phyloP scores from a whole-genome alignment of 2,113 vertebrate species.

The Melanerpes formicivorus region DNA sequence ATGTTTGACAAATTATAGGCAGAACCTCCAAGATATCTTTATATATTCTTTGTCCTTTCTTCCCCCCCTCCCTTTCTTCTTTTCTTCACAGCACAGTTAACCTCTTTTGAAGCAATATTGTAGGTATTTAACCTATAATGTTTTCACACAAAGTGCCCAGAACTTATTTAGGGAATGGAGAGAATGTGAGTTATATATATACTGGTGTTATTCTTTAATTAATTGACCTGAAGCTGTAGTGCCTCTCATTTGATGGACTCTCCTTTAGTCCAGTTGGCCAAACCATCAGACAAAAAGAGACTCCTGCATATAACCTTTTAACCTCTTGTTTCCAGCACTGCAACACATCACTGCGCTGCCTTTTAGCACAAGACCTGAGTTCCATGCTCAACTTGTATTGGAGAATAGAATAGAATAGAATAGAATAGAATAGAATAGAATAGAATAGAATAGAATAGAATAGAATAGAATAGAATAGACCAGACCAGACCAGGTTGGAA shows the following conservation, averaged over 20 bases:
- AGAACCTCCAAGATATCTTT: background rate
- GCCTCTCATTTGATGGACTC: background rate
- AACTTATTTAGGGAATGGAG: background rate
- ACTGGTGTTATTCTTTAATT: background rate
- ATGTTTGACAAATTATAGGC: background rate
- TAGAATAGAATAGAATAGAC: too few relatives aligned
- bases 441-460: background rate
- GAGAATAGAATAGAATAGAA: background rate
- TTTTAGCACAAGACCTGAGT: constrained; percentile 33
- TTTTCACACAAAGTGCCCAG: background rate
- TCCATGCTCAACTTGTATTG: constrained; percentile 52
- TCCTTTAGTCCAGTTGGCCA: background rate
- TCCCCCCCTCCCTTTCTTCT: too few relatives aligned
- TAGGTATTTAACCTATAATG: background rate
- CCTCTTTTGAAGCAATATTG: background rate
- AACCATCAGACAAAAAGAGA: background rate
- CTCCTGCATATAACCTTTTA: constrained; percentile 37
- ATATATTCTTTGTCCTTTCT: background rate
- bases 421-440: too few relatives aligned
- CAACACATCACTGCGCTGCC: background rate
- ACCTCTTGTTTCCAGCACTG: constrained; percentile 26
- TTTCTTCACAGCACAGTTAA: background rate
- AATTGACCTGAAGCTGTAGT: background rate
- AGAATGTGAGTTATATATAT: background rate
- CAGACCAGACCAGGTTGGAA: too few relatives aligned